Percentiles rank a stretch among this genome's conserved stretches.
Conservation (phyloP, 2,888 invertebrate species). For the Nipponacmea schrenckii region DNA sequence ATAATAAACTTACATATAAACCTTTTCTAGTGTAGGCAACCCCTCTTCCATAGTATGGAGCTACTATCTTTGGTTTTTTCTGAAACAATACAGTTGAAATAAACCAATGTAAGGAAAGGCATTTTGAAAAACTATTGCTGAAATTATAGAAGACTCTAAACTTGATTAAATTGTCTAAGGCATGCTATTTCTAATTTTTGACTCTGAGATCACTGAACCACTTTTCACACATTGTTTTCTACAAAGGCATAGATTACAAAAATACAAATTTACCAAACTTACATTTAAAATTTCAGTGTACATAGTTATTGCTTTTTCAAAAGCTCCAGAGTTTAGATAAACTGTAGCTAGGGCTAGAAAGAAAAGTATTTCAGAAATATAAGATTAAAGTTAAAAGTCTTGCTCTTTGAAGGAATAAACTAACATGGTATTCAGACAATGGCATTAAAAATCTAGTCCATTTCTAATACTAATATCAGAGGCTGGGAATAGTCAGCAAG, state of each 20-base stretch:
- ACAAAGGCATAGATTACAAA: no score
- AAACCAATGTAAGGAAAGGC: not conserved
- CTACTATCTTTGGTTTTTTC: slow-evolving; percentile 40
- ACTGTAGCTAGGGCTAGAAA: slow-evolving; percentile 49
- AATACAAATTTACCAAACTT: slow-evolving; percentile 12
- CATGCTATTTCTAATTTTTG: no score
- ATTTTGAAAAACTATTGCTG: no score
- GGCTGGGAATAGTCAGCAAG: no score
- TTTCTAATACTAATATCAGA: no score
- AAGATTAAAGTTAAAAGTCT: not conserved
- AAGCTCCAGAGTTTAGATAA: slow-evolving; percentile 45
- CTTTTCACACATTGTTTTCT: no score
- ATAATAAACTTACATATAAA: slow-evolving; percentile 38
- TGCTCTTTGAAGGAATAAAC: no score
- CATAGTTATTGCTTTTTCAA: slow-evolving; percentile 43
- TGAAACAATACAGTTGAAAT: slow-evolving; percentile 23
- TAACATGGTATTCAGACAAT: no score
- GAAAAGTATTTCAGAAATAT: not conserved
- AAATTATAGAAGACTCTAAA: no score
- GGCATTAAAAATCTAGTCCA: no score
- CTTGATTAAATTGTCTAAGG: no score
- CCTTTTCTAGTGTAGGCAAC: slow-evolving; percentile 53
- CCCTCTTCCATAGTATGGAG: slow-evolving; percentile 53
- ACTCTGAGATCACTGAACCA: no score
- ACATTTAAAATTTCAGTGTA: slow-evolving; percentile 40